Percentiles rank a stretch among this genome's conserved stretches.
phyloP scores from a whole-genome alignment of 2,888 invertebrate species.

The Protodeltote pygarga region DNA sequence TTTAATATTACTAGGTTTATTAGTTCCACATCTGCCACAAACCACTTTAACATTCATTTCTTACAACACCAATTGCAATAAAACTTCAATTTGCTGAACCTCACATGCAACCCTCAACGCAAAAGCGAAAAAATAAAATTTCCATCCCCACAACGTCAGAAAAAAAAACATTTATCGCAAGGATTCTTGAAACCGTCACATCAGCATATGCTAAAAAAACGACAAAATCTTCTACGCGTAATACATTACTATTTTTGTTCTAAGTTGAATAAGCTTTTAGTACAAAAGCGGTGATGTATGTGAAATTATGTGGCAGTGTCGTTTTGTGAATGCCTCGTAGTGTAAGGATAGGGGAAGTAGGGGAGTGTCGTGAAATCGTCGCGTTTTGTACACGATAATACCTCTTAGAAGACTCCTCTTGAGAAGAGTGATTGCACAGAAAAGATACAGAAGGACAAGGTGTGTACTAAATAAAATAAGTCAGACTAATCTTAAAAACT shows the following conservation, averaged over 20 bases:
- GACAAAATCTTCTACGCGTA: not conserved
- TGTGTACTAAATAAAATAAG: not conserved
- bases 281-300: constrained; percentile 25
- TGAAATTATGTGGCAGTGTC: constrained; percentile 3
- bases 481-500: no score
- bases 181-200: constrained; percentile 43
- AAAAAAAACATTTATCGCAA: constrained; percentile 53
- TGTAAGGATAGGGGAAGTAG: constrained; percentile 35
- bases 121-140: constrained; percentile 36
- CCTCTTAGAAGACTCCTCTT: constrained; percentile 50
- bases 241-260: constrained; percentile 19
- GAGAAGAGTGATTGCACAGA: constrained; percentile 39
- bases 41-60: constrained; percentile 18
- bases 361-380: constrained; percentile 63
- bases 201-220: constrained; percentile 36
- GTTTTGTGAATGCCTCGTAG: constrained; percentile 4
- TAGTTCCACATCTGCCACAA: constrained; percentile 10
- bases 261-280: not conserved
- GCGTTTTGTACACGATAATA: constrained; percentile 73
- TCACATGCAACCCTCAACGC: constrained; percentile 21
- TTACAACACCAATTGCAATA: constrained; percentile 38
- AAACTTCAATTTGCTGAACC: constrained; percentile 45
- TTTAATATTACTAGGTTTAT: no score
- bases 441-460: constrained; percentile 11
- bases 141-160: constrained; percentile 27